phyloP scores from a whole-genome alignment of 2,113 vertebrate genomes.

The Malaclemys terrapin region DNA sequence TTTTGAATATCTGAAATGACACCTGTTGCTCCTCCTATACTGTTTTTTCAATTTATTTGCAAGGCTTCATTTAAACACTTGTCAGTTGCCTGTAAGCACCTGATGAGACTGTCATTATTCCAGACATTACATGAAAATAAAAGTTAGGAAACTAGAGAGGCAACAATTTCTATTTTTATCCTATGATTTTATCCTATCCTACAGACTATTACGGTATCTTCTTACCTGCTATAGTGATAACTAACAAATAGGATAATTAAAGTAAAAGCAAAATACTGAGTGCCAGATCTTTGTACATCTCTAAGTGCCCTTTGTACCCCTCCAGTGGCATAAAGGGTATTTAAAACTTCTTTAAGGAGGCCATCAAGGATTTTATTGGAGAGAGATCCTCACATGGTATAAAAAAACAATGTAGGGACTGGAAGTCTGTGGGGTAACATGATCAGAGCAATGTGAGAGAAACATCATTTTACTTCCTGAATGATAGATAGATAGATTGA shows the following conservation, averaged over 20 bases:
- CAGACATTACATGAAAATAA: background rate
- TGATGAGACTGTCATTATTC: background rate
- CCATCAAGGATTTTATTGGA: background rate
- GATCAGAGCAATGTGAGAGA: accelerated
- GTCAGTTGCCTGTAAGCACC: slow-evolving; percentile 23
- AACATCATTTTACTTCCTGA: accelerated
- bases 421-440: background rate
- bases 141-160: background rate
- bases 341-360: background rate
- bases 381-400: accelerated
- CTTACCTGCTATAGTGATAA: background rate
- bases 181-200: no score
- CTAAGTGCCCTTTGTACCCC: background rate
- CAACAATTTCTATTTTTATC: background rate
- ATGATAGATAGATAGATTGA: background rate
- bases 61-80: slow-evolving; percentile 14
- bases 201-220: no score
- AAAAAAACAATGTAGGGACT: background rate
- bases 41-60: slow-evolving; percentile 29
- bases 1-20: background rate
- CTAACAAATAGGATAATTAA: background rate
- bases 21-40: slow-evolving; percentile 27
- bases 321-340: background rate
- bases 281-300: background rate
- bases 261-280: background rate